Conservation (phyloP, 2,113 vertebrate species). For the Merops nubicus region DNA sequence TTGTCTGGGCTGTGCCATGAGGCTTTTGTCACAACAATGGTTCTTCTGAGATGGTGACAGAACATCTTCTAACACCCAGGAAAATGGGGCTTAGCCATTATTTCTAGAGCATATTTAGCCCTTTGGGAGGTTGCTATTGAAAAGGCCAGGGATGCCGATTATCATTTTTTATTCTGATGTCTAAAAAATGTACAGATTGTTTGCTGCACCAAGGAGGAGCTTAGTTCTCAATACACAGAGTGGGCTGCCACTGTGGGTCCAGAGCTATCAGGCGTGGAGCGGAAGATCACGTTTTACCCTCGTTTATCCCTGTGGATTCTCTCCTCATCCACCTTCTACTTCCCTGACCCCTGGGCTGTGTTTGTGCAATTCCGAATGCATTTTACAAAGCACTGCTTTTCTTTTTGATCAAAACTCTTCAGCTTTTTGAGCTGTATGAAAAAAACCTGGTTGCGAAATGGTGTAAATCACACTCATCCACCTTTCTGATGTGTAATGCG, state of each 20-base stretch:
- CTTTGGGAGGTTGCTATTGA: constrained; percentile 69
- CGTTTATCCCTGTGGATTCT: constrained; percentile 17
- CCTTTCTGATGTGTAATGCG: constrained; percentile 64
- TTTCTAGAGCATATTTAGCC: constrained; percentile 60
- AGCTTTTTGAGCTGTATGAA: constrained; percentile 68
- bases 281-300: constrained; percentile 1
- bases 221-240: background rate
- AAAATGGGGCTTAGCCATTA: constrained; percentile 56
- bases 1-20: constrained; percentile 23
- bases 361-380: constrained; percentile 45
- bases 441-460: constrained; percentile 62
- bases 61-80: constrained; percentile 57
- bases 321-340: constrained; percentile 10
- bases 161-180: constrained; percentile 4
- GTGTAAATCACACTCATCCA: constrained; percentile 71
- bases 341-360: constrained; percentile 15
- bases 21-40: constrained; percentile 64
- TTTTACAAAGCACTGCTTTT: constrained; percentile 56
- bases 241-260: background rate
- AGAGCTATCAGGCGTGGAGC: background rate
- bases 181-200: constrained; percentile 40
- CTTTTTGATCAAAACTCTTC: constrained; percentile 62
- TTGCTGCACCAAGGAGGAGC: background rate
- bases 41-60: constrained; percentile 62
- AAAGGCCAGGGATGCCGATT: constrained; percentile 42